Evolutionary conservation across 2,888 invertebrate genomes (phyloP).

Genomic region (Xestia c-nigrum): DNA sequence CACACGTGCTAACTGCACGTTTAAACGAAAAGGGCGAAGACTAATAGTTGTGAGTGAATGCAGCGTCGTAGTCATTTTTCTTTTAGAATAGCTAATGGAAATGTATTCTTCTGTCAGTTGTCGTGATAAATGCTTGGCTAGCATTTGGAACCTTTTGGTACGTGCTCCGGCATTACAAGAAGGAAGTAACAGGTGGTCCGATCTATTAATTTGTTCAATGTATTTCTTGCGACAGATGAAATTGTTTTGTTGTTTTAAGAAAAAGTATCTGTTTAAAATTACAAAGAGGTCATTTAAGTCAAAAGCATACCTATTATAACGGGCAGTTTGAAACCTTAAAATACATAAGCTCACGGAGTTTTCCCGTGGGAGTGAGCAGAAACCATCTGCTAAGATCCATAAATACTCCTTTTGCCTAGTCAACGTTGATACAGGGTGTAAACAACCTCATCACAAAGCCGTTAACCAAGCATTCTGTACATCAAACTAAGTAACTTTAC

Average conservation of each 20-base stretch:
- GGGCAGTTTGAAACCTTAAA: not conserved
- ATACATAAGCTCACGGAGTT: too few species aligned
- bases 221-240: not conserved
- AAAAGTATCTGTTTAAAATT: not conserved
- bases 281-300: not conserved
- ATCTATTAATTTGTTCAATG: slow-evolving; percentile 24
- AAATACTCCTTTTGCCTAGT: too few species aligned
- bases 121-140: slow-evolving; percentile 59
- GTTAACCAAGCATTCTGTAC: too few species aligned
- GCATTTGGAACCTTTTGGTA: slow-evolving; percentile 25
- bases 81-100: slow-evolving; percentile 55
- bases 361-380: too few species aligned
- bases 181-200: slow-evolving; percentile 49
- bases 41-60: slow-evolving; percentile 35
- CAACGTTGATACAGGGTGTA: too few species aligned
- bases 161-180: slow-evolving; percentile 15
- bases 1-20: slow-evolving; percentile 56
- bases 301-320: not conserved
- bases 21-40: slow-evolving; percentile 13
- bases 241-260: not conserved
- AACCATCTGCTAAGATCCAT: too few species aligned
- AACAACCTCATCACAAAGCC: too few species aligned
- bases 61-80: slow-evolving; percentile 33
- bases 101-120: slow-evolving; percentile 56
- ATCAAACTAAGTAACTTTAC: too few species aligned